Conservation (phyloP, 1,140 invertebrate genomes). For the Armadillidium nasatum region DNA sequence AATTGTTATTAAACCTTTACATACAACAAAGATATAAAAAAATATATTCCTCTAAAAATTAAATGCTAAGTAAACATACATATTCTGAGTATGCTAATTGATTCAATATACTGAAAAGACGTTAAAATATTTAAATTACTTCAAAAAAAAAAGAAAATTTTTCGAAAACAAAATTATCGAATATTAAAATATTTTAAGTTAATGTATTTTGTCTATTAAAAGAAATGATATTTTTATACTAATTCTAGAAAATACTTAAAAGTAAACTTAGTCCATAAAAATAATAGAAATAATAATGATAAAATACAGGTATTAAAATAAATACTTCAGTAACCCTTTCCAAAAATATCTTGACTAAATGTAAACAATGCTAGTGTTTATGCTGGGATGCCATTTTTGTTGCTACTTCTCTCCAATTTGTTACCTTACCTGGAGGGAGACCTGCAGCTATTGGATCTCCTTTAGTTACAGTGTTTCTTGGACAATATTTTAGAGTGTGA, state of each 20-base stretch:
- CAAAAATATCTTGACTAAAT: not conserved
- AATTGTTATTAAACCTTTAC: too few species aligned
- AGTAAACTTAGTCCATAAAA: not conserved
- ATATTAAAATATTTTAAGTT: not conserved
- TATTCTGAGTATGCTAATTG: too few species aligned
- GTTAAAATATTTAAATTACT: not conserved
- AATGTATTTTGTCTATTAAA: not conserved
- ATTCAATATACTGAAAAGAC: too few species aligned
- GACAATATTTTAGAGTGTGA: slow-evolving; percentile 73
- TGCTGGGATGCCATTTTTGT: slow-evolving; percentile 25
- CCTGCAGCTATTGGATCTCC: slow-evolving; percentile 43
- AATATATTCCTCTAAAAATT: too few species aligned
- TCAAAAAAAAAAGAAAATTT: slow-evolving; percentile 3
- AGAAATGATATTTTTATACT: not conserved
- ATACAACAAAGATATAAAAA: too few species aligned
- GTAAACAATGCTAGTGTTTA: not conserved
- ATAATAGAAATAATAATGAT: not conserved
- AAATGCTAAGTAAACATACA: too few species aligned
- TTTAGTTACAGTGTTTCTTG: slow-evolving; percentile 46
- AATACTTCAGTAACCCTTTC: too few species aligned
- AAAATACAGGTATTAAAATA: not conserved
- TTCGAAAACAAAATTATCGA: slow-evolving; percentile 1
- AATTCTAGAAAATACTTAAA: not conserved
- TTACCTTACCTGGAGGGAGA: slow-evolving; percentile 42
- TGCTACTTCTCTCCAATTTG: slow-evolving; percentile 42